phyloP scores from a whole-genome alignment of 2,888 invertebrate species.

The Lathronympha strigana region DNA sequence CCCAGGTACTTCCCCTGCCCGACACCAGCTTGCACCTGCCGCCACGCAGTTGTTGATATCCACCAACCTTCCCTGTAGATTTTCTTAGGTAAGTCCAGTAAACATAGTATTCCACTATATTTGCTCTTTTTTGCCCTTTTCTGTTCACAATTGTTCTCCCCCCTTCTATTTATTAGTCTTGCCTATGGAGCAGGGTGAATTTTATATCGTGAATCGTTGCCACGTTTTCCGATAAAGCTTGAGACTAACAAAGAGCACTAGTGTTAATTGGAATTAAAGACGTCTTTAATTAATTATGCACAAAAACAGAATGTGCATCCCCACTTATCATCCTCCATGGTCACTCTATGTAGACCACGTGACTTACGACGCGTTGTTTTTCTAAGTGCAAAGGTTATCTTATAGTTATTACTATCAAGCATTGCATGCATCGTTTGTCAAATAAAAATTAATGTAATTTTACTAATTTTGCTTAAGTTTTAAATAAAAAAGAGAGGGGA shows the following conservation, averaged over 20 bases:
- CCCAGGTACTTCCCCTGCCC: constrained; percentile 43
- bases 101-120: background rate
- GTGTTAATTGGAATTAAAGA: constrained; percentile 1
- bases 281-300: background rate
- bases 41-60: constrained; percentile 53
- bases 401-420: background rate
- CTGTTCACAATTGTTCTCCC: background rate
- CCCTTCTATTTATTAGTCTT: too few species aligned
- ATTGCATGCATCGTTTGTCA: background rate
- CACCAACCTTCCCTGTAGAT: constrained; percentile 57
- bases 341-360: background rate
- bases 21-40: constrained; percentile 46
- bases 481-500: background rate
- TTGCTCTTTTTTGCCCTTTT: background rate
- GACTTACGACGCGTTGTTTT: constrained; percentile 6
- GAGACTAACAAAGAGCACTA: background rate
- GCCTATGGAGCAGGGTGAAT: too few species aligned
- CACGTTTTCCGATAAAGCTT: constrained; percentile 1
- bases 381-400: background rate
- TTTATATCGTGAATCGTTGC: background rate
- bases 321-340: background rate
- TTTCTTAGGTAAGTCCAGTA: constrained; percentile 58
- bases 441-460: background rate
- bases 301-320: background rate
- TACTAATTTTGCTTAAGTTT: background rate